Percentiles rank a stretch among this genome's conserved stretches.
Evolutionary conservation across 2,113 vertebrate genomes (phyloP).

Genomic region (Ovis canadensis): DNA sequence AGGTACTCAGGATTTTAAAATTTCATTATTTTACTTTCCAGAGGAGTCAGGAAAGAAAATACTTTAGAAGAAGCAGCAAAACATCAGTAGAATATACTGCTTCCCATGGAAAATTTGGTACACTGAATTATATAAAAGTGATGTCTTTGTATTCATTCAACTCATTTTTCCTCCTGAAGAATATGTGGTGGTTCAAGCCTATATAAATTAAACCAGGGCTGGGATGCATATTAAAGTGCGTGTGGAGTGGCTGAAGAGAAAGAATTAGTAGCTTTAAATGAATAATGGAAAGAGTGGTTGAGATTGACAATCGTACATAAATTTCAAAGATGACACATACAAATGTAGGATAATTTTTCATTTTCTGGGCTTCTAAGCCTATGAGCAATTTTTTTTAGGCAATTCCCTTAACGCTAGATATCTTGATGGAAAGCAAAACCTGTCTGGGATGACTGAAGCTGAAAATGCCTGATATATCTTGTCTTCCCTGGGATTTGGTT

Average conservation of each 20-base stretch:
- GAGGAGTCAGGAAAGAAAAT: neutral
- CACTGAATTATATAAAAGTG: neutral
- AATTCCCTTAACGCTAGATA: neutral
- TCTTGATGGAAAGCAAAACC: neutral
- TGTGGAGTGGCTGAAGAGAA: neutral
- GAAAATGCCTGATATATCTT: neutral
- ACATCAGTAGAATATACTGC: neutral
- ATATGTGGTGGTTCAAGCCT: neutral
- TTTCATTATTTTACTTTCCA: neutral
- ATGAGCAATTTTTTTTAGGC: neutral
- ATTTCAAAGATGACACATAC: neutral
- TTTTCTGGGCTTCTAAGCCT: neutral
- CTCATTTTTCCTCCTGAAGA: neutral
- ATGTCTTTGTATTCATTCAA: neutral
- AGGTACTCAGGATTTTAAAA: neutral
- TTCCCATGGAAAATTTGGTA: neutral
- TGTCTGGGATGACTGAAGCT: neutral
- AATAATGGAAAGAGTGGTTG: neutral
- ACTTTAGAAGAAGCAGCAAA: neutral
- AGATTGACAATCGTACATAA: neutral
- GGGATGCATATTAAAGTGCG: neutral
- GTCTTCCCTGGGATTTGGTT: neutral
- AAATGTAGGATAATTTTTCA: neutral
- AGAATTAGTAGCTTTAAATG: neutral
- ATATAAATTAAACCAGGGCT: neutral